A percentile compares a stretch with the other conserved stretches of the same genome.
phyloP scores from a whole-genome alignment of 2,113 vertebrate species.

The Melanerpes aurifrons region DNA sequence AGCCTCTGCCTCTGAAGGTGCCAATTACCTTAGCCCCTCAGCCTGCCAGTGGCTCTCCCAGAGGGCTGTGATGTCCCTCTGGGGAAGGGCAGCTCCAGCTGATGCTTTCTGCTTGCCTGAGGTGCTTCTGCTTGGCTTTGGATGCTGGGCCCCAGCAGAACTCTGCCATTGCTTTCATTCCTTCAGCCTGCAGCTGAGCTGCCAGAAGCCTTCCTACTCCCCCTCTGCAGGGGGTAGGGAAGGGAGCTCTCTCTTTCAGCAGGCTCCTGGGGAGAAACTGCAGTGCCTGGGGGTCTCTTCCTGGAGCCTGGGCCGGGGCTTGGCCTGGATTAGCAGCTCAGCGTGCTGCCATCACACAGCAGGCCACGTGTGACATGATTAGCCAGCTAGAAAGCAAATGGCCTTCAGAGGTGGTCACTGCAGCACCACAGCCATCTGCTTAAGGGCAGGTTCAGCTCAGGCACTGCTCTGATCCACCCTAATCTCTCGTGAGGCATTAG shows the following conservation, averaged over 20 bases:
- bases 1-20: not conserved
- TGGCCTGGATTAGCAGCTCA: slow-evolving; percentile 56
- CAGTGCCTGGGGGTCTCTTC: not conserved
- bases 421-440: slow-evolving; percentile 51
- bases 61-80: not conserved
- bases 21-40: not conserved
- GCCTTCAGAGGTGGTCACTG: slow-evolving; percentile 45
- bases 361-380: slow-evolving; percentile 49
- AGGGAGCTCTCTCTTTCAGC: not conserved
- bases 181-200: not conserved
- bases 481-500: not conserved
- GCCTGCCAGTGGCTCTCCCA: not conserved
- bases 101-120: not conserved
- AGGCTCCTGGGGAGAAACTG: not conserved
- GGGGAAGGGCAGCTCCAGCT: not conserved
- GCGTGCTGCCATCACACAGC: not conserved
- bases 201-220: not conserved
- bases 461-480: slow-evolving; percentile 21
- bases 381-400: slow-evolving; percentile 36
- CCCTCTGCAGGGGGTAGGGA: fast-evolving
- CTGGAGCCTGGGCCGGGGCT: not conserved
- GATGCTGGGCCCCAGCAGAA: not conserved
- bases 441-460: slow-evolving; percentile 36
- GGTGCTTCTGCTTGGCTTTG: not conserved
- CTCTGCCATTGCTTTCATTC: not conserved